Evolutionary conservation across 2,888 invertebrate genomes (phyloP).

Genomic region (Mythimna impura): DNA sequence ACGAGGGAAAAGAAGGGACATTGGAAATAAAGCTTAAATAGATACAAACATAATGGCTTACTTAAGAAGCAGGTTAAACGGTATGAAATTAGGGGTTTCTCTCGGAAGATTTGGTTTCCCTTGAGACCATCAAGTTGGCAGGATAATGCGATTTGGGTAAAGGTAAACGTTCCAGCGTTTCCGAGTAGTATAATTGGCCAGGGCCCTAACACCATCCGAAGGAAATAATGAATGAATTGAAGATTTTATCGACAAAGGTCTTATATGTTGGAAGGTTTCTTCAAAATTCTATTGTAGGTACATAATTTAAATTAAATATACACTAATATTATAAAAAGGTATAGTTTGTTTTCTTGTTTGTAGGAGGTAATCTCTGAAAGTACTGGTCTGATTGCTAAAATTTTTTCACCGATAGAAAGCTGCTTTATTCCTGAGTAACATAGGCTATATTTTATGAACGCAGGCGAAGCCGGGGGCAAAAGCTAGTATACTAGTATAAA

Average conservation of each 20-base stretch:
- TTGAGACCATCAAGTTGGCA: slow-evolving; percentile 27
- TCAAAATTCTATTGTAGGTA: neutral
- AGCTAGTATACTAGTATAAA: neutral
- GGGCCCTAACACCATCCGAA: neutral
- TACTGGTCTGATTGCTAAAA: too few species aligned
- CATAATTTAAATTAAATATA: slow-evolving; percentile 2
- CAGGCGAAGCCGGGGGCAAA: too few species aligned
- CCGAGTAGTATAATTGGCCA: slow-evolving; percentile 10
- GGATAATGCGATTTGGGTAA: slow-evolving; percentile 37
- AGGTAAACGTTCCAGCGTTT: slow-evolving; percentile 36
- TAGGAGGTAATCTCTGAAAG: too few species aligned
- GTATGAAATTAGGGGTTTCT: slow-evolving; percentile 41
- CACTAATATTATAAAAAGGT: too few species aligned
- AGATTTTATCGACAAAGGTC: neutral
- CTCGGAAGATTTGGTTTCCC: slow-evolving; percentile 31
- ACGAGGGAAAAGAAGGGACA: slow-evolving; percentile 4
- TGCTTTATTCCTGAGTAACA: too few species aligned
- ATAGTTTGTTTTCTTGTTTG: too few species aligned
- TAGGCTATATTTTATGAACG: too few species aligned
- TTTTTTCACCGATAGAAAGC: too few species aligned
- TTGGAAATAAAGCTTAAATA: slow-evolving; percentile 12
- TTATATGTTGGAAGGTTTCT: neutral
- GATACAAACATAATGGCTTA: slow-evolving; percentile 16
- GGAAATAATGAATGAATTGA: neutral
- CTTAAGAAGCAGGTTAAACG: slow-evolving; percentile 20